Percentiles rank a stretch among this genome's conserved stretches.
Evolutionary conservation across 2,113 vertebrate species (phyloP).

Genomic region (Heptranchias perlo): DNA sequence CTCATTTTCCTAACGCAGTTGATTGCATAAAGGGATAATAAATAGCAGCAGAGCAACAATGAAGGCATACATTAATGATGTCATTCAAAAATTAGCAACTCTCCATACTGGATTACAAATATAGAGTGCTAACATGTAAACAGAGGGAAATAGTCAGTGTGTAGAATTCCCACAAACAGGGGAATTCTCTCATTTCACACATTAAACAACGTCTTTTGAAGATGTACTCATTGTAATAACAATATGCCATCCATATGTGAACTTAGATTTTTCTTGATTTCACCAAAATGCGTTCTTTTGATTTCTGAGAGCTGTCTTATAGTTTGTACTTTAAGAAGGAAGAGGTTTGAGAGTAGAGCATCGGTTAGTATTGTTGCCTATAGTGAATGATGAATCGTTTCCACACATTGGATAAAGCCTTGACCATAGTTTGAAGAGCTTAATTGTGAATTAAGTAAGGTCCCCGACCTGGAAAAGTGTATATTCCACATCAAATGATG

Average conservation of each 20-base stretch:
- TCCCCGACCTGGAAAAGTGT: neutral
- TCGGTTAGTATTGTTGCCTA: neutral
- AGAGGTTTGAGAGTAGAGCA: neutral
- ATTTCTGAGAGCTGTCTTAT: neutral
- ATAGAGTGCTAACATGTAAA: neutral
- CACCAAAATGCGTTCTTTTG: neutral
- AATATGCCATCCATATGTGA: neutral
- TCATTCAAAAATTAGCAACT: neutral
- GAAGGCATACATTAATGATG: neutral
- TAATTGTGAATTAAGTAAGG: neutral
- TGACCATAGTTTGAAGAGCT: neutral
- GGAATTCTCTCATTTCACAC: slow-evolving; percentile 14
- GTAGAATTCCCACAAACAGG: too few relatives aligned
- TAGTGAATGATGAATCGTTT: neutral
- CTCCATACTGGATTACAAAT: neutral
- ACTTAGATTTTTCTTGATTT: neutral
- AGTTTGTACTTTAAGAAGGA: neutral
- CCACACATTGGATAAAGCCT: neutral
- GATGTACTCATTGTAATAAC: neutral
- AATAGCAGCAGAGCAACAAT: neutral
- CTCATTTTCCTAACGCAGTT: slow-evolving; percentile 12
- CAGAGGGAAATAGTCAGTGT: neutral
- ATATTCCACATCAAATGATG: neutral
- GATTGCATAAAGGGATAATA: slow-evolving; percentile 12
- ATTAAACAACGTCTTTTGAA: neutral